phyloP scores from a whole-genome alignment of 2,888 invertebrate species.

The Minunthozetes semirufus region DNA sequence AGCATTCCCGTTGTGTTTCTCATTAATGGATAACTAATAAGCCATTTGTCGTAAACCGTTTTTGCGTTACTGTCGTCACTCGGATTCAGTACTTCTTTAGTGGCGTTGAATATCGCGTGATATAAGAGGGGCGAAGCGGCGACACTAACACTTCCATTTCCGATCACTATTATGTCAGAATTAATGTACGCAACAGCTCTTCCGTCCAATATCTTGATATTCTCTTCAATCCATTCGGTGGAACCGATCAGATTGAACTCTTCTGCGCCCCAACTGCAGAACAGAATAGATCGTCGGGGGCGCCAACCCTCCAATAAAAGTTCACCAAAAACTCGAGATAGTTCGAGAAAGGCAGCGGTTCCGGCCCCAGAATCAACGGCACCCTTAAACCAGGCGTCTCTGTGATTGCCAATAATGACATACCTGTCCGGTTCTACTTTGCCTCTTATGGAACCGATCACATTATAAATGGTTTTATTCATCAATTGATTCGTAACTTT shows the following conservation, averaged over 20 bases:
- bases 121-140: constrained; percentile 43
- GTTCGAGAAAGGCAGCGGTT: constrained; percentile 43
- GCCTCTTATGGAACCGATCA: constrained; percentile 47
- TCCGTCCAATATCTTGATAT: constrained; percentile 41
- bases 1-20: constrained; percentile 40
- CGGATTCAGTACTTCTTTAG: constrained; percentile 42
- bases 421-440: constrained; percentile 46
- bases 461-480: constrained; percentile 45
- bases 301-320: constrained; percentile 40
- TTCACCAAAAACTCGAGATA: constrained; percentile 43
- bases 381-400: constrained; percentile 44
- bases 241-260: constrained; percentile 43
- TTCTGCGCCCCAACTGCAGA: constrained; percentile 45
- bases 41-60: constrained; percentile 43
- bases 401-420: constrained; percentile 41
- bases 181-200: constrained; percentile 43
- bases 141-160: constrained; percentile 41
- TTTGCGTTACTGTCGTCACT: constrained; percentile 36
- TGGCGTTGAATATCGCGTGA: constrained; percentile 43
- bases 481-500: constrained; percentile 44
- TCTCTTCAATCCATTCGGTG: constrained; percentile 44
- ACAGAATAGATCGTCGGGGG: constrained; percentile 44
- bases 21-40: constrained; percentile 39
- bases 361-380: constrained; percentile 43
- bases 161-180: constrained; percentile 41